Evolutionary conservation across 2,113 vertebrate species (phyloP).

Genomic region (Plestiodon gilberti): DNA sequence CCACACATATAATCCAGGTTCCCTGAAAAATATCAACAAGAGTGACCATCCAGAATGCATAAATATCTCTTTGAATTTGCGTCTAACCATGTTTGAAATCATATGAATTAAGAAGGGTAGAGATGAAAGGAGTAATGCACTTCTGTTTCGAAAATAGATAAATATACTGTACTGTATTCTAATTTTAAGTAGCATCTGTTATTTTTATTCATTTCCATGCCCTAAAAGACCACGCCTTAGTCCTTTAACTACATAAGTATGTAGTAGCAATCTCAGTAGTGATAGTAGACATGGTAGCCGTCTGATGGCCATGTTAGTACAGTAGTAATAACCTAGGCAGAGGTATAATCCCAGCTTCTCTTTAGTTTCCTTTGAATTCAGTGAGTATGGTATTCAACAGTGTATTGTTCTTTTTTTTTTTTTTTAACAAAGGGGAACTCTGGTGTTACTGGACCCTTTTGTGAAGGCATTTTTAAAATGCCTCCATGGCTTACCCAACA

Average conservation of each 20-base stretch:
- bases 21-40: background rate
- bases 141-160: background rate
- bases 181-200: conserved; percentile 58
- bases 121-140: conserved; percentile 4
- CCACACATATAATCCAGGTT: background rate
- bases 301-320: background rate
- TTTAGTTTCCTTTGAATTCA: conserved; percentile 4
- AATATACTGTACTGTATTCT: conserved; percentile 41
- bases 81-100: background rate
- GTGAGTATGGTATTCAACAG: background rate
- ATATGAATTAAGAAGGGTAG: conserved; percentile 27
- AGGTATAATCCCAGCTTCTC: conserved; percentile 30
- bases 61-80: background rate
- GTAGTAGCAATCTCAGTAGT: too few relatives aligned
- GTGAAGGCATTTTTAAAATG: background rate
- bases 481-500: background rate
- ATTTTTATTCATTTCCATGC: conserved; percentile 51
- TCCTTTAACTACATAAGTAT: background rate
- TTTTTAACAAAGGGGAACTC: background rate
- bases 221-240: conserved; percentile 23
- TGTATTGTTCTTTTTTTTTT: background rate
- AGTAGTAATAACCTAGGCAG: conserved; percentile 10
- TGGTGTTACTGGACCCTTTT: background rate
- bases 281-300: background rate
- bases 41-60: background rate